These are phyloP conservation scores for Ellobium chinense DNA, from an alignment of 2,888 invertebrate species.

Conservation along the genomic window DNA sequence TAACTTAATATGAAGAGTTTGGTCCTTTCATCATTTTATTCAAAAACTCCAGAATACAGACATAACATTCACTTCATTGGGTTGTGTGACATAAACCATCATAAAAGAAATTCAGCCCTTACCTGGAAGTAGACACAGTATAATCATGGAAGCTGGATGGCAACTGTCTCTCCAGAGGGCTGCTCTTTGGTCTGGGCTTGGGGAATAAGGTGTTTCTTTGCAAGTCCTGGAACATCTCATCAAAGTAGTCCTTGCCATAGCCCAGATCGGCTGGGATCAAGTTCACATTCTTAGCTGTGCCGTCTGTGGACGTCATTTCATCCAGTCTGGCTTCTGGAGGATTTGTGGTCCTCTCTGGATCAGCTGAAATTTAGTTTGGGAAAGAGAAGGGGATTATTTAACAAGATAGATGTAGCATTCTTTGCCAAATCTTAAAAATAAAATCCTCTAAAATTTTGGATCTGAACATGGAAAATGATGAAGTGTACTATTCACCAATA, in stretches of 20 bases:
- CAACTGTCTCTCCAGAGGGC: slow-evolving; percentile 55
- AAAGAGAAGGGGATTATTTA: not conserved
- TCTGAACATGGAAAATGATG: too few relatives aligned
- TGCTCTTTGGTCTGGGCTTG: slow-evolving; percentile 62
- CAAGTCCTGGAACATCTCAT: slow-evolving; percentile 73
- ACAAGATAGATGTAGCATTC: not conserved
- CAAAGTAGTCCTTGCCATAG: slow-evolving; percentile 74
- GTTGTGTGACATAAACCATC: too few relatives aligned
- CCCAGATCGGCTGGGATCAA: slow-evolving; percentile 58
- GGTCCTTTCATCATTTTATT: too few relatives aligned
- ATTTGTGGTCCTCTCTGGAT: too few relatives aligned
- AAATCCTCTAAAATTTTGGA: too few relatives aligned
- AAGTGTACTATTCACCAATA: too few relatives aligned
- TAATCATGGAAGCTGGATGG: slow-evolving; percentile 69
- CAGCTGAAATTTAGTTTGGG: not conserved
- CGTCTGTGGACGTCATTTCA: not conserved
- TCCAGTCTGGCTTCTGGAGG: too few relatives aligned
- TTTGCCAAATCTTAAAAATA: too few relatives aligned
- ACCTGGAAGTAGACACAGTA: slow-evolving; percentile 71
- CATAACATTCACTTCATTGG: too few relatives aligned
- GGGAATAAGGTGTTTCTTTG: slow-evolving; percentile 62
- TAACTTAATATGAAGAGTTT: too few relatives aligned
- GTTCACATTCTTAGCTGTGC: not conserved
- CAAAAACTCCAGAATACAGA: too few relatives aligned
- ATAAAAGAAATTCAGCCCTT: slow-evolving; percentile 28